phyloP scores from a whole-genome alignment of 1,140 invertebrate species.

The Euglossa dilemma region DNA sequence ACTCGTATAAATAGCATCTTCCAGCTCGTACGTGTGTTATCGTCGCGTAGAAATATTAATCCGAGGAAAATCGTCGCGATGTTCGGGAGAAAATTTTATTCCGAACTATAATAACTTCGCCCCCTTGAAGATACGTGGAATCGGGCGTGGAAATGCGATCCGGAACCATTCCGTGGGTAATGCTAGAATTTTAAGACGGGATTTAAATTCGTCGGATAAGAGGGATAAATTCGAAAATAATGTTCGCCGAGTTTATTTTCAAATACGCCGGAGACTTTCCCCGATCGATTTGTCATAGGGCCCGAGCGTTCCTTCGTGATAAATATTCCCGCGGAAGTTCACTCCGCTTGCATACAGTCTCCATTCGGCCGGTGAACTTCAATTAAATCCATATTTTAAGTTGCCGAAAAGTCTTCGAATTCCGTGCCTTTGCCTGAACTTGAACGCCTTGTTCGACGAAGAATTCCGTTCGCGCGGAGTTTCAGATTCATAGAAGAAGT shows the following conservation, averaged over 20 bases:
- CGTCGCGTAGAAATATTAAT: no score
- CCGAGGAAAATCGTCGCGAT: no score
- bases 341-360: background rate
- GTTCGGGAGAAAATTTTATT: no score
- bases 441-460: conserved; percentile 8
- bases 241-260: background rate
- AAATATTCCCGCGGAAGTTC: background rate
- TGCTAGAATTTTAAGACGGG: background rate
- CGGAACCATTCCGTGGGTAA: background rate
- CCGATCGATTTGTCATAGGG: background rate
- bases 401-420: background rate
- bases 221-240: background rate
- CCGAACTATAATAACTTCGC: background rate
- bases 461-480: background rate
- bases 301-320: background rate
- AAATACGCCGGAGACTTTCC: background rate
- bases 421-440: conserved; percentile 19
- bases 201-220: background rate
- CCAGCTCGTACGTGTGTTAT: no score
- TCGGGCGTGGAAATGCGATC: background rate
- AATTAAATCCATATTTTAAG: conserved; percentile 33
- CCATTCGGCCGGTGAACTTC: background rate
- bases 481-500: conserved; percentile 36
- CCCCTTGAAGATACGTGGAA: background rate
- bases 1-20: no score